Evolutionary conservation across 2,888 invertebrate genomes (phyloP).

Genomic region (Limnephilus marmoratus): DNA sequence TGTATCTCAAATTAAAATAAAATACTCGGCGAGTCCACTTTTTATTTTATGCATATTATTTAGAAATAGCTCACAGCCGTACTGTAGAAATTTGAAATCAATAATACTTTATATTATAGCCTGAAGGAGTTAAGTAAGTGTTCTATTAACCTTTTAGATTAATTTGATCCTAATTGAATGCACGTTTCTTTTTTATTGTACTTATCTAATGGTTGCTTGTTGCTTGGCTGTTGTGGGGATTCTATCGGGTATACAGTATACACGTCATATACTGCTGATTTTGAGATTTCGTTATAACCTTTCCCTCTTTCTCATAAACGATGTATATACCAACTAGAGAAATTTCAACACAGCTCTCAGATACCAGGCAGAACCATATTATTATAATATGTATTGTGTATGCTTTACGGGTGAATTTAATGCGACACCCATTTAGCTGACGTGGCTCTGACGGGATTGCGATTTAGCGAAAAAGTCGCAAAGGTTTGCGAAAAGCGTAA

Average conservation of each 20-base stretch:
- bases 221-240: background rate
- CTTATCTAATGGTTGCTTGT: background rate
- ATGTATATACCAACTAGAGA: background rate
- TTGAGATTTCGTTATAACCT: background rate
- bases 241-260: background rate
- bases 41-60: no score
- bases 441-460: background rate
- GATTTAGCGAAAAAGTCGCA: constrained; percentile 12
- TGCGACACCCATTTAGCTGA: constrained; percentile 17
- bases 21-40: no score
- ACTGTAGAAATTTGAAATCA: no score
- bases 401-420: background rate
- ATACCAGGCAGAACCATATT: background rate
- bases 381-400: background rate
- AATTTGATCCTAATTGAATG: background rate
- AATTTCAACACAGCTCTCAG: background rate
- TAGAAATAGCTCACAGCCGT: no score
- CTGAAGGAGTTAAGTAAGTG: background rate
- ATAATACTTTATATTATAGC: no score
- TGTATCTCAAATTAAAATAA: no score
- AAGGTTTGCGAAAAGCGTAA: constrained; percentile 9
- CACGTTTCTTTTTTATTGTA: background rate
- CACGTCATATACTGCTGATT: background rate
- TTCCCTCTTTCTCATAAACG: background rate
- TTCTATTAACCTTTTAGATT: background rate